These are phyloP conservation scores for Brachyhypopomus gauderio DNA, from an alignment of 2,113 vertebrate species.

Conservation along the genomic window DNA sequence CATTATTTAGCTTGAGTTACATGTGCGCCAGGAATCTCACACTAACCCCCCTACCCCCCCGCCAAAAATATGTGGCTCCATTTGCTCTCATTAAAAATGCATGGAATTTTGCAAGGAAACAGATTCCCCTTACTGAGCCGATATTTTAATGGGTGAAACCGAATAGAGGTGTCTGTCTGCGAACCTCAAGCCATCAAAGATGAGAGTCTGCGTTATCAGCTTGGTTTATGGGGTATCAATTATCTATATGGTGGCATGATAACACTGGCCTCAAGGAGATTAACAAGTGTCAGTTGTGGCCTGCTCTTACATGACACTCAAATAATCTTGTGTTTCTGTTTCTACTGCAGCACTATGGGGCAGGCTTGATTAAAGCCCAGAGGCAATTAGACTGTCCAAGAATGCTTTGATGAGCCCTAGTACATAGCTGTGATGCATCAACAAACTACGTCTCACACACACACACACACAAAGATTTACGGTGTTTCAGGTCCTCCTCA, in stretches of 20 bases:
- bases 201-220: constrained; percentile 16
- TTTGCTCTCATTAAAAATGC: constrained; percentile 62
- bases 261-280: background rate
- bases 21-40: constrained; percentile 45
- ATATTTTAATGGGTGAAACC: constrained; percentile 45
- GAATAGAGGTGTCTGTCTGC: background rate
- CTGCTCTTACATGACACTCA: background rate
- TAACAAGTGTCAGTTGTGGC: background rate
- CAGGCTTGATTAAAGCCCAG: background rate
- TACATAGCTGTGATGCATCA: background rate
- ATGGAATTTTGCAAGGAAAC: constrained; percentile 36
- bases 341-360: background rate
- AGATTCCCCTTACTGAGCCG: constrained; percentile 47
- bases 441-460: background rate
- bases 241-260: background rate
- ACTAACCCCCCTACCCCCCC: constrained; percentile 4
- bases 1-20: constrained; percentile 61
- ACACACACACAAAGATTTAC: background rate
- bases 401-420: constrained; percentile 10
- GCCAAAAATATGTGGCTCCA: constrained; percentile 42
- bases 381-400: background rate
- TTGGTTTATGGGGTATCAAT: background rate
- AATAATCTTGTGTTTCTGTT: constrained; percentile 33
- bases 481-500: background rate
- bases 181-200: constrained; percentile 6